A percentile compares a stretch with the other conserved stretches of the same genome.
Evolutionary conservation across 2,888 invertebrate species (phyloP).

Genomic region (Ennomos quercinarius): DNA sequence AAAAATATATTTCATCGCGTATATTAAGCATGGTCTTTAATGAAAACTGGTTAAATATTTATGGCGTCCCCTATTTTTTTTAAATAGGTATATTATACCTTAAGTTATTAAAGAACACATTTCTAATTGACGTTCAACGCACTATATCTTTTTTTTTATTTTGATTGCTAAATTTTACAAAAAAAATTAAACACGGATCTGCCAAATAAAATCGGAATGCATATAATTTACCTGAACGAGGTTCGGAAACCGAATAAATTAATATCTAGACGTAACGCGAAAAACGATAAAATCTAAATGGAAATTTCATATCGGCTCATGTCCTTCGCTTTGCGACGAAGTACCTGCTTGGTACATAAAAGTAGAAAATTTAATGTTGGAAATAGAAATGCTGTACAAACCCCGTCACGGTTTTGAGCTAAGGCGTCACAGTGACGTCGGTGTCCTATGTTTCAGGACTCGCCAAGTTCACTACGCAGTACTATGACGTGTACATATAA

Average conservation of each 20-base stretch:
- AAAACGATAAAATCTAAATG: slow-evolving; percentile 39
- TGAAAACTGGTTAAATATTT: no score
- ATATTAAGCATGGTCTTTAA: no score
- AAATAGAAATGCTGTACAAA: slow-evolving; percentile 18
- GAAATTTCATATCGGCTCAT: slow-evolving; percentile 34
- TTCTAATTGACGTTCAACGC: no score
- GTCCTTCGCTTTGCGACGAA: slow-evolving; percentile 28
- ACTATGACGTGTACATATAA: no score
- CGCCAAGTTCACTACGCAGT: no score
- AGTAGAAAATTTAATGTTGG: slow-evolving; percentile 20
- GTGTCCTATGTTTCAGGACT: slow-evolving; percentile 2
- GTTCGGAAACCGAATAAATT: slow-evolving; percentile 15
- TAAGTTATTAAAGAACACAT: no score
- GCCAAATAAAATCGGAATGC: background rate
- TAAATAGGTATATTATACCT: no score
- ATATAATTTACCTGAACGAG: slow-evolving; percentile 9
- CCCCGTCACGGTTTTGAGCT: slow-evolving; percentile 14
- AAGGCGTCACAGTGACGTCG: slow-evolving; percentile 25
- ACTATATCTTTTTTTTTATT: no score
- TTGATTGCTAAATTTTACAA: no score
- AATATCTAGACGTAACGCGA: slow-evolving; percentile 22
- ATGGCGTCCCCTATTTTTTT: no score
- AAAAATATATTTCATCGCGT: no score
- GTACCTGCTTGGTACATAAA: slow-evolving; percentile 19
- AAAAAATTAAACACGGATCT: no score